Evolutionary conservation across 2,888 invertebrate species (phyloP).

Genomic region (Lepidocyrtinus sp.): DNA sequence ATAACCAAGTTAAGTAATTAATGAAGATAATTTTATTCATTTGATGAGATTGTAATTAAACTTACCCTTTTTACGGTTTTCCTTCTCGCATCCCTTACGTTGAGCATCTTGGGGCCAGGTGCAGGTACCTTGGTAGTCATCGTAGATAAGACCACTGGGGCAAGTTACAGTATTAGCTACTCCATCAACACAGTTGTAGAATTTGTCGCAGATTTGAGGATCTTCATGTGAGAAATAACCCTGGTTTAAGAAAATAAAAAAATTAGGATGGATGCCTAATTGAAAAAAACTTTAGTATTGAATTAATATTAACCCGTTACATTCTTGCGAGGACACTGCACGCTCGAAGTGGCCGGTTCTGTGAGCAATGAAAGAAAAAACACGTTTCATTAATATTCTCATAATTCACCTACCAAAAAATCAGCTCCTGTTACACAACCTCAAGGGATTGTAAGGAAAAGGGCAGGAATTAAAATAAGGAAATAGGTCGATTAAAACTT

Average conservation of each 20-base stretch:
- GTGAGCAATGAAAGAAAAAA: constrained; percentile 58
- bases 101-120: constrained; percentile 81
- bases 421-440: neutral
- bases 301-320: constrained; percentile 3
- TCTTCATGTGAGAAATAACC: constrained; percentile 94
- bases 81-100: constrained; percentile 68
- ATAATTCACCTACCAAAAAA: constrained; percentile 4
- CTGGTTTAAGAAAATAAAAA: too few species aligned
- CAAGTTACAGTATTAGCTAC: constrained; percentile 85
- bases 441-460: neutral
- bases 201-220: constrained; percentile 84
- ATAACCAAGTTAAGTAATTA: too few species aligned
- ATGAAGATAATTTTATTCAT: too few species aligned
- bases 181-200: constrained; percentile 89
- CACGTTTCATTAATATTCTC: constrained; percentile 16
- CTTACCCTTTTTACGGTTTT: constrained; percentile 69
- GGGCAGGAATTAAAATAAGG: neutral
- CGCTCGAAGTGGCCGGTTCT: constrained; percentile 84
- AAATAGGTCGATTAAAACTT: constrained; percentile 10
- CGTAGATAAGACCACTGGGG: constrained; percentile 91
- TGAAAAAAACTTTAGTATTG: too few species aligned
- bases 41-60: constrained; percentile 6
- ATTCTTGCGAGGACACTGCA: constrained; percentile 83
- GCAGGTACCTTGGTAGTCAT: constrained; percentile 90
- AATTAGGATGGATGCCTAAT: too few species aligned